Base-by-base conservation (phyloP, 2,797 vertebrate genomes). In the Acipenser oxyrinchus region DNA sequence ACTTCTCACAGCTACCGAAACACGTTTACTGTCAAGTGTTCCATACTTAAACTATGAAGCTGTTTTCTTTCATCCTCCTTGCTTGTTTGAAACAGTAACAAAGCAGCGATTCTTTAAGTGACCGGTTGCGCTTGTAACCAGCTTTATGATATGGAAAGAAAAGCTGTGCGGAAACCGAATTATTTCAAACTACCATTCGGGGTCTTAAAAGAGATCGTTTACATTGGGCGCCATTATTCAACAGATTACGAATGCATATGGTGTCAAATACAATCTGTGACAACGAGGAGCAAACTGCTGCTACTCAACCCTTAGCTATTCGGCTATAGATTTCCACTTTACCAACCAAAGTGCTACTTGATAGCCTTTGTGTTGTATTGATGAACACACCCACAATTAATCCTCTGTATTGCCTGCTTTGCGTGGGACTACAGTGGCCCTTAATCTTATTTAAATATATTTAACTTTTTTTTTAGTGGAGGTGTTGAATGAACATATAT, bases 371-470 rank as follows among this genome's bases (percentile, higher is more conserved):
- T 76, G 69, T 79, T 81, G 82, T 72, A 62, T 64, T 51, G 77
- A 76, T 71, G 81, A 83, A 73, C 82, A 80, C 86, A 81, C 84
- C 86, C 85, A 82, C 79, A 80, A 84, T 88, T 88, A 87, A 88
- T 88, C 87, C 84, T 83, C 75, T 82, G 85, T 83, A 87, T 87
- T 73, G 79, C 83, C 75, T 78, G 78, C 79, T 75, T 71, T 79
- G 7, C 80, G 37, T 37, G 37, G 5, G 37, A 67, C 75, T 63
- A 79, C 86, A 85, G 84, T 37, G 86, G 82, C 78, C 72, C 78
- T 83, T 82, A 82, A 70, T 76, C 82, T 86, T 84, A 87, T 88
- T 87, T 89, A 86, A 85, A 88, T 86, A 82, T 81, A 13, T n/a
- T 11, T 58, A n/a, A 7, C 12, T 7, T 58, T 7, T 13, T 58